phyloP scores from a whole-genome alignment of 2,888 invertebrate species.

The Ditula angustiorana region DNA sequence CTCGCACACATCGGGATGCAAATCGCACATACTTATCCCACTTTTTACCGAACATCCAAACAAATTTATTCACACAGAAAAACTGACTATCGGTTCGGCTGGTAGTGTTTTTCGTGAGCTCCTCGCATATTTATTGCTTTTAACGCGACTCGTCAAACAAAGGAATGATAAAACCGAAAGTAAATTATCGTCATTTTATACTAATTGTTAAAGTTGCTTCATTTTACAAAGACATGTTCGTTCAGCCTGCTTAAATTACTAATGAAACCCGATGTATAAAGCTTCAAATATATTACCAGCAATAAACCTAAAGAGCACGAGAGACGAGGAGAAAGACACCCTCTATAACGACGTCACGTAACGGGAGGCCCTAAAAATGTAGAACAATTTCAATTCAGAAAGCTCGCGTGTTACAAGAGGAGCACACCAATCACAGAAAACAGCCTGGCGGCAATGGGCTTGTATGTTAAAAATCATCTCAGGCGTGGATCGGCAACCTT shows the following conservation, averaged over 20 bases:
- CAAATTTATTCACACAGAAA: conserved; percentile 76
- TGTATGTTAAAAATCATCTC: conserved; percentile 49
- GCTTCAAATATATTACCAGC: conserved; percentile 26
- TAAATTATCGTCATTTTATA: background rate
- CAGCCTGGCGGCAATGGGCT: conserved; percentile 12
- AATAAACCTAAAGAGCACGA: conserved; percentile 24
- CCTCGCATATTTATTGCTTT: conserved; percentile 4
- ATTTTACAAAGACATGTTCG: background rate
- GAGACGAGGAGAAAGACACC: conserved; percentile 16
- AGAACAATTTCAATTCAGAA: conserved; percentile 31
- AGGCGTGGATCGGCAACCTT: conserved; percentile 43
- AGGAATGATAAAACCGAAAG: background rate
- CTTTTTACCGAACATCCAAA: conserved; percentile 75
- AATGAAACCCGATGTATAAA: conserved; percentile 24
- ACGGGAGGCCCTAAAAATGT: conserved; percentile 30
- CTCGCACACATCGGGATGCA: conserved; percentile 68
- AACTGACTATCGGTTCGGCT: conserved; percentile 54
- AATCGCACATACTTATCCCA: conserved; percentile 72
- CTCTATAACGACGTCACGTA: conserved; percentile 33
- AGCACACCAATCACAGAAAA: conserved; percentile 17
- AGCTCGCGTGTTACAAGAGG: conserved; percentile 17
- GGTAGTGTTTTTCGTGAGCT: conserved; percentile 13
- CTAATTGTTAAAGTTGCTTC: background rate
- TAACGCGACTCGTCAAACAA: background rate
- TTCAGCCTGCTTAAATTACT: conserved; percentile 2